phyloP scores from a whole-genome alignment of 2,113 vertebrate genomes.

The Piaya cayana region DNA sequence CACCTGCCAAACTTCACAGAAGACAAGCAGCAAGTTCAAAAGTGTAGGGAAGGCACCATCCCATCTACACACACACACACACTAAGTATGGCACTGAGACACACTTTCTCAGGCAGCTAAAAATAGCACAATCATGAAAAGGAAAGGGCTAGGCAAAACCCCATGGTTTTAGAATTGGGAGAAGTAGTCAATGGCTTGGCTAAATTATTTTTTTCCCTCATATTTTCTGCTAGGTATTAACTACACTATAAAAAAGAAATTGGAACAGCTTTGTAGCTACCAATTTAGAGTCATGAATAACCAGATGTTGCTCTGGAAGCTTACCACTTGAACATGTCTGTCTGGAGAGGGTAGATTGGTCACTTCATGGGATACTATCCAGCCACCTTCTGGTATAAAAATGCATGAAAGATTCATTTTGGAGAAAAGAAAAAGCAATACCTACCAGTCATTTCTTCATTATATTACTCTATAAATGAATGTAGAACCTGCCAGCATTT shows the following conservation, averaged over 20 bases:
- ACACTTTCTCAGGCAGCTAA: slow-evolving; percentile 45
- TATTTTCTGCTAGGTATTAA: not conserved
- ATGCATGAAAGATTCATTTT: not conserved
- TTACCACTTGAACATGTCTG: not conserved
- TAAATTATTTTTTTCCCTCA: slow-evolving; percentile 35
- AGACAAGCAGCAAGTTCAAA: slow-evolving; percentile 13
- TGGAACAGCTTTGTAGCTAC: not conserved
- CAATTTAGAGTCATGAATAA: not conserved
- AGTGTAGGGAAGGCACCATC: slow-evolving; percentile 16
- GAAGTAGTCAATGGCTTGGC: slow-evolving; percentile 12
- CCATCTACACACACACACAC: slow-evolving; percentile 18
- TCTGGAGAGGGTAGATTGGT: not conserved
- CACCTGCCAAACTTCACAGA: slow-evolving; percentile 15
- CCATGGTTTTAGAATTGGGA: slow-evolving; percentile 14
- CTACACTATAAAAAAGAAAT: not conserved
- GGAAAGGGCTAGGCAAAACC: slow-evolving; percentile 40
- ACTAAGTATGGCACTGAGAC: slow-evolving; percentile 34
- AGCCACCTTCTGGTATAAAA: not conserved
- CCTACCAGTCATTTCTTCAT: not conserved
- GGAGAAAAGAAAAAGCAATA: not conserved
- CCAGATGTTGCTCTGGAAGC: not conserved
- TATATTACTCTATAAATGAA: not conserved
- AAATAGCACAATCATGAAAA: slow-evolving; percentile 30
- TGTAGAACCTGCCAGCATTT: slow-evolving; percentile 42
- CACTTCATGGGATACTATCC: not conserved